phyloP scores from a whole-genome alignment of 1,140 invertebrate genomes.

The Druon quercuslanigerum region DNA sequence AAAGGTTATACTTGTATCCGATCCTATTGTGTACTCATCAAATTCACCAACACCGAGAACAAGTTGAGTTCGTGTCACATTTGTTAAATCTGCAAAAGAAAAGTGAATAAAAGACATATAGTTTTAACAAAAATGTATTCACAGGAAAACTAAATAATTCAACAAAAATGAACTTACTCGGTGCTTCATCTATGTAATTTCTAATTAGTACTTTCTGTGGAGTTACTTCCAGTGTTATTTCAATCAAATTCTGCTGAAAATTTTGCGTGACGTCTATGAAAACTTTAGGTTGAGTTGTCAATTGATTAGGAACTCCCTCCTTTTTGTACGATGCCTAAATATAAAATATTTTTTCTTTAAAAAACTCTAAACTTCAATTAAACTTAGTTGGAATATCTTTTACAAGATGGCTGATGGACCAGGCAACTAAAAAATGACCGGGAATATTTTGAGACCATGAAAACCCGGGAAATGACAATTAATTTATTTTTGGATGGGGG shows the following conservation, averaged over 20 bases:
- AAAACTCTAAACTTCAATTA: background rate
- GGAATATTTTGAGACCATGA: too few relatives aligned
- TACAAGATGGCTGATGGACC: too few relatives aligned
- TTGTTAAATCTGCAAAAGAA: constrained; percentile 60
- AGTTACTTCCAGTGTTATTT: constrained; percentile 84
- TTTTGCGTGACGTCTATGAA: constrained; percentile 84
- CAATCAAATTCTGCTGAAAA: constrained; percentile 85
- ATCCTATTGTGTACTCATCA: constrained; percentile 81
- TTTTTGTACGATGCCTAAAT: constrained; percentile 79
- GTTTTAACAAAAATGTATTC: background rate
- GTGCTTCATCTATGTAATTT: constrained; percentile 84
- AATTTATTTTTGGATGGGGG: too few relatives aligned
- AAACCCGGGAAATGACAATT: too few relatives aligned
- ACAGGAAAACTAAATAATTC: constrained; percentile 47
- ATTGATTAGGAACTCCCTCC: constrained; percentile 77
- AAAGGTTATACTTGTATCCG: constrained; percentile 86
- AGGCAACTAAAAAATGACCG: too few relatives aligned
- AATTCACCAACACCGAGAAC: constrained; percentile 85
- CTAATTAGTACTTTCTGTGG: constrained; percentile 80
- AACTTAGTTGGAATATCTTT: too few relatives aligned
- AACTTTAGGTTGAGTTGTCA: constrained; percentile 78
- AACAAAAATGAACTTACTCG: constrained; percentile 68
- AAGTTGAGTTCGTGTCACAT: constrained; percentile 81
- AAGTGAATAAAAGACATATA: constrained; percentile 25
- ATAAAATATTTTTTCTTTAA: constrained; percentile 22